Base-by-base conservation (phyloP, 1,140 invertebrate species). In the Latrodectus geometricus region DNA sequence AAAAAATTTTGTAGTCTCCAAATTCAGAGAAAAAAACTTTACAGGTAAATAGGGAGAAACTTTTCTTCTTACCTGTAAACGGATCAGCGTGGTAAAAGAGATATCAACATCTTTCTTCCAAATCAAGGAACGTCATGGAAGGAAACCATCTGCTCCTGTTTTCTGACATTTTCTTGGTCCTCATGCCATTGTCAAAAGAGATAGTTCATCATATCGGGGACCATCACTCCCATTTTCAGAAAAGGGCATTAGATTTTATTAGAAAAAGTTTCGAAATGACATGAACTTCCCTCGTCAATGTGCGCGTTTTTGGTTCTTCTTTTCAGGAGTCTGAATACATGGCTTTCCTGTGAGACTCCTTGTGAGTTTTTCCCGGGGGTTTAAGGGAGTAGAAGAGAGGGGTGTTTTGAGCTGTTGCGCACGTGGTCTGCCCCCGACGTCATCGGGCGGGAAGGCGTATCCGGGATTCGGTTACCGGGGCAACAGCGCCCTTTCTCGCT, bases 391-490 rank as follows among this genome's bases (percentile, higher is more conserved):
- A 50, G 20, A 15, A 61, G 56, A 68, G 21, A 35, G n/a, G 20
- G 65, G 35, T 23, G 56, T 15, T 15, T 52, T 35, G 61, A 48
- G 69, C 80, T 83, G 80, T 83, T 83, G 80, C 80, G 80, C 70
- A 83, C 80, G 80, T 83, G 80, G 80, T 83, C 72, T 74, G 80
- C 70, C 54, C 65, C 70, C 80, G 80, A 83, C 80, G 80, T 83
- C 80, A 83, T 83, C 50, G 9, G 50, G 80, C 50, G 66, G 79
- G 68, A 81, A 72, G 79, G 79, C 50, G 79, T 65, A 72, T 70
- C 66, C 49, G 79, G 79, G 66, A 74, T 74, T 50, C 48, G n/a
- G 80, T 83, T 83, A 49, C 70, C 49, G 70, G 80, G 80, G 23
- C 49, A 66, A 70, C 79, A 9, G 79, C 21, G 76, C 78, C 68